Conservation (phyloP, 1,140 invertebrate species). For the Drepana arcuata region DNA sequence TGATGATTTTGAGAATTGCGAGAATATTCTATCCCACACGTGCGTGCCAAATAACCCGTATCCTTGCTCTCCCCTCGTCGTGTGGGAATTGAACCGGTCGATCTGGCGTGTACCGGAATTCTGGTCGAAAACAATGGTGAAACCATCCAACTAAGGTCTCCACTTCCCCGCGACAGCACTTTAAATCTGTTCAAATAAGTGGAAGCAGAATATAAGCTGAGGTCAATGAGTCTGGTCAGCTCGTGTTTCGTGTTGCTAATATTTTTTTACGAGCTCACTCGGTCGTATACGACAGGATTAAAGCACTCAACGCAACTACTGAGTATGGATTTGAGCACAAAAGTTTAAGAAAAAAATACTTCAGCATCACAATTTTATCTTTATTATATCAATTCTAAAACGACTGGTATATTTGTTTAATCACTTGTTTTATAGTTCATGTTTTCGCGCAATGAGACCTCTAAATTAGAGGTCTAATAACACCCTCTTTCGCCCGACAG, state of each 20-base stretch:
- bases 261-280: conserved; percentile 3
- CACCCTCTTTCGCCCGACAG: no score
- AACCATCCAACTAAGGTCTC: conserved; percentile 15
- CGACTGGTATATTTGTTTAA: no score
- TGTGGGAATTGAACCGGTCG: conserved; percentile 30
- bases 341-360: no score
- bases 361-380: no score
- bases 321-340: no score
- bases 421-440: no score
- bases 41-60: conserved; percentile 30
- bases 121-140: conserved; percentile 19
- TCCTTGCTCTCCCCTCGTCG: conserved; percentile 42
- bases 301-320: no score
- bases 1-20: not conserved
- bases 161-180: conserved; percentile 2
- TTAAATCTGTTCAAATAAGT: conserved; percentile 2
- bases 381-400: no score
- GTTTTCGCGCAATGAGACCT: no score
- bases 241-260: conserved; percentile 2
- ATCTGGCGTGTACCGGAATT: conserved; percentile 22
- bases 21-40: conserved; percentile 11
- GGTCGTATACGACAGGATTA: no score
- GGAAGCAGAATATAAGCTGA: conserved; percentile 11
- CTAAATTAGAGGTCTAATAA: no score
- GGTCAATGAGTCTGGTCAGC: conserved; percentile 10